Percentiles rank a stretch among this genome's conserved stretches.
Evolutionary conservation across 2,797 vertebrate genomes (phyloP).

Genomic region (Calcarius lapponicus): DNA sequence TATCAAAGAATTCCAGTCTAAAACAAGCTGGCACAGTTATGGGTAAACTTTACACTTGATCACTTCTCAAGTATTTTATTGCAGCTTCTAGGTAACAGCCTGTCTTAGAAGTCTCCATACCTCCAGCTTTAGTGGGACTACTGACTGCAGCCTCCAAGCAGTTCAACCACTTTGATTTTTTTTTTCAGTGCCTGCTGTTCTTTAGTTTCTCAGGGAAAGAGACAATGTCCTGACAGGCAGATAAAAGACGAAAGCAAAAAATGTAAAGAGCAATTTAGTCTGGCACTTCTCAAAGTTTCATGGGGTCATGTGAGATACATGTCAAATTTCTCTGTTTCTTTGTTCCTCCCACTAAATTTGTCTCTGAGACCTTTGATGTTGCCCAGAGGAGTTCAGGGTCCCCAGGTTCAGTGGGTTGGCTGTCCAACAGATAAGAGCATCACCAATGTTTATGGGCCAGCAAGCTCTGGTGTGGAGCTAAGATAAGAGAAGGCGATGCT

Average conservation of each 20-base stretch:
- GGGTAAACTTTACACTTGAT: background rate
- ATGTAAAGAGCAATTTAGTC: constrained; percentile 1
- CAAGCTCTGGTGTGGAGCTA: background rate
- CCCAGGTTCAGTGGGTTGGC: background rate
- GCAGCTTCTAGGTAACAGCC: background rate
- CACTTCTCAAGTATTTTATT: background rate
- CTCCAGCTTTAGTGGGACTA: background rate
- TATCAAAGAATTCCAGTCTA: background rate
- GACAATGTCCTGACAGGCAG: background rate
- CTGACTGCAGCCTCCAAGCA: background rate
- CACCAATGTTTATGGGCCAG: background rate
- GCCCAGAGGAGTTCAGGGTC: background rate
- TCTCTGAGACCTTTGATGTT: background rate
- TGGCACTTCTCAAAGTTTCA: background rate
- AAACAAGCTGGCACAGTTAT: background rate
- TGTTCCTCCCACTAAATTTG: background rate
- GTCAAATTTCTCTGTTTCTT: background rate
- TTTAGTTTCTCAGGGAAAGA: background rate
- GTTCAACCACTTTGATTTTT: background rate
- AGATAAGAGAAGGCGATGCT: background rate
- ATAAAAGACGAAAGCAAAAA: constrained; percentile 7
- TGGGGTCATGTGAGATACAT: background rate
- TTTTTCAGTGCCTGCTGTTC: background rate
- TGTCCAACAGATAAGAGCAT: background rate
- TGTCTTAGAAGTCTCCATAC: background rate